Percentiles rank a stretch among this genome's conserved stretches.
phyloP scores from a whole-genome alignment of 2,888 invertebrate species.

The Hemaris fuciformis region DNA sequence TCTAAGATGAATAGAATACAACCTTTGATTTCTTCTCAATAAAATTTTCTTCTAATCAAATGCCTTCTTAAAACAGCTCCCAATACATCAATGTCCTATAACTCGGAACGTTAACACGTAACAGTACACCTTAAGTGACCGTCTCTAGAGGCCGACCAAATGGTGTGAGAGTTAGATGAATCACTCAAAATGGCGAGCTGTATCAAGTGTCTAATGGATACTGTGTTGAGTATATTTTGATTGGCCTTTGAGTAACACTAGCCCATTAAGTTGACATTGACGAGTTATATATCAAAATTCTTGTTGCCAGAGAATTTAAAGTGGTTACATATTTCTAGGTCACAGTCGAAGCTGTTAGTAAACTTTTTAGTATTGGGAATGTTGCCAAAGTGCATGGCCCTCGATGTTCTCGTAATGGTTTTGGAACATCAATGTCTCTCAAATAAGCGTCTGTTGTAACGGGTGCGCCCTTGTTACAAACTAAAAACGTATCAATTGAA shows the following conservation, averaged over 20 bases:
- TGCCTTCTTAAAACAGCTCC: not conserved
- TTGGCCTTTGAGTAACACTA: constrained; percentile 20
- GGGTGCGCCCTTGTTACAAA: not conserved
- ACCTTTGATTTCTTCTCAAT: not conserved
- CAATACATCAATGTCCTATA: not conserved
- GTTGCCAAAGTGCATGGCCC: not conserved
- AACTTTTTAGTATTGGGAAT: constrained; percentile 1
- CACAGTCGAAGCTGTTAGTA: not conserved
- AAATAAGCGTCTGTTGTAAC: not conserved
- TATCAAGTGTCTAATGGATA: constrained; percentile 60
- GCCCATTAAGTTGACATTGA: constrained; percentile 4
- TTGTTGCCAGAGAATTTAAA: not conserved
- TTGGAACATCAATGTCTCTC: not conserved
- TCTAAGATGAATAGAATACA: no score
- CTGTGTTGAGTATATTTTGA: constrained; percentile 29
- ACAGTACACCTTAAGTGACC: constrained; percentile 58
- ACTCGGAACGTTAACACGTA: constrained; percentile 31
- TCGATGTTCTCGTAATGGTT: not conserved
- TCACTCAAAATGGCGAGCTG: constrained; percentile 32
- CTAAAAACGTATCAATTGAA: not conserved
- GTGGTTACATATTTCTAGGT: not conserved
- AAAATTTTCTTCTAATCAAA: not conserved
- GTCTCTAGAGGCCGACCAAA: constrained; percentile 29
- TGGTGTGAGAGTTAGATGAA: constrained; percentile 32
- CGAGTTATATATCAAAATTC: not conserved